These are phyloP conservation scores for Triops longicaudatus DNA, from an alignment of 1,140 invertebrate genomes.

Conservation along the genomic window DNA sequence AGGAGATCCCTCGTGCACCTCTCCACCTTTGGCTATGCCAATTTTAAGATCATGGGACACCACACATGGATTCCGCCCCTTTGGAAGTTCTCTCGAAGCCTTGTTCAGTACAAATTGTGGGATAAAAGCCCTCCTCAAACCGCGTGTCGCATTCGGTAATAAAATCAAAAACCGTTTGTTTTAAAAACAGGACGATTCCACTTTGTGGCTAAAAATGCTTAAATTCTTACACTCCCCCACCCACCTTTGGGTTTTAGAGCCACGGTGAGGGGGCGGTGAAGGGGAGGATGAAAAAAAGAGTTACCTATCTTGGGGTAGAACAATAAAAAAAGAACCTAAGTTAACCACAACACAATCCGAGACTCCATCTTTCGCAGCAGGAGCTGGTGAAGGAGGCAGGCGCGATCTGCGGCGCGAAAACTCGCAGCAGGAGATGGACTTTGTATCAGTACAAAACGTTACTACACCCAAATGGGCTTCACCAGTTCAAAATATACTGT, in stretches of 20 bases:
- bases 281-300: background rate
- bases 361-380: conserved; percentile 6
- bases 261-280: no score
- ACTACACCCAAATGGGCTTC: conserved; percentile 14
- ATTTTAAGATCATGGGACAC: conserved; percentile 8
- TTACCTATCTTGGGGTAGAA: background rate
- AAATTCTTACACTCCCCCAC: background rate
- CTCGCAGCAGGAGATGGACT: conserved; percentile 5
- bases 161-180: background rate
- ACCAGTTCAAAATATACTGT: background rate
- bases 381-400: conserved; percentile 9
- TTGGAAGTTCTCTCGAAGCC: background rate
- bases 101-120: conserved; percentile 5
- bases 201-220: background rate
- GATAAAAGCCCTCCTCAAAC: background rate
- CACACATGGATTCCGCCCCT: background rate
- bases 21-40: conserved; percentile 9
- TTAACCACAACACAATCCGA: background rate
- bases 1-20: conserved; percentile 10
- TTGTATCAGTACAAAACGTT: background rate
- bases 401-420: conserved; percentile 13
- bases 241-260: no score
- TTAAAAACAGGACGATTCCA: background rate
- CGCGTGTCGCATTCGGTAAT: background rate
- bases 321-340: background rate